Evolutionary conservation across 92 coral and sea anemone species (phyloP).

Genomic region (Virgularia gustaviana): DNA sequence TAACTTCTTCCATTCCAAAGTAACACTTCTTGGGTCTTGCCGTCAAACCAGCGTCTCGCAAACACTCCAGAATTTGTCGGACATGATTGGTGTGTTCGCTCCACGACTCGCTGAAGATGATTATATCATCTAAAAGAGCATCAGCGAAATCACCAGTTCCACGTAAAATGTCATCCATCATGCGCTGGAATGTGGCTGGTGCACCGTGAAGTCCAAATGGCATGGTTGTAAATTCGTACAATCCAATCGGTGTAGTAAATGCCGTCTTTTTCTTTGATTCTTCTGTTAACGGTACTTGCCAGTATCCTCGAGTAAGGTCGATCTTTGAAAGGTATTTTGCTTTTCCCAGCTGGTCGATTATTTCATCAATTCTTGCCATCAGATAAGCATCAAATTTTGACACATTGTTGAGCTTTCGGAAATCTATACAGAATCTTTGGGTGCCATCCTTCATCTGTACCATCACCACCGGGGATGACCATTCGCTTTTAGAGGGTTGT

Average conservation of each 20-base stretch:
- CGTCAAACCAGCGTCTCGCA: conserved; percentile 33
- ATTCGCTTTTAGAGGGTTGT: conserved; percentile 31
- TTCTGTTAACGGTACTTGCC: background rate
- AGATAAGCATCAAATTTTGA: conserved; percentile 43
- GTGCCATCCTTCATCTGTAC: conserved; percentile 46
- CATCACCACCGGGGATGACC: conserved; percentile 36
- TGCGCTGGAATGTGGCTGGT: background rate
- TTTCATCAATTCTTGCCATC: conserved; percentile 27
- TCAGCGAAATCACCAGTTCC: conserved; percentile 6
- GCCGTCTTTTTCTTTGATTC: background rate
- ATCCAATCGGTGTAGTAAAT: background rate
- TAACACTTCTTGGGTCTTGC: conserved; percentile 41
- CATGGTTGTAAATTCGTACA: background rate
- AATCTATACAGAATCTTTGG: conserved; percentile 43
- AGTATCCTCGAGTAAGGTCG: background rate
- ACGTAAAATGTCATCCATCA: background rate
- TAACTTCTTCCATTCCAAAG: conserved; percentile 22
- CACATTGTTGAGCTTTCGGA: conserved; percentile 30
- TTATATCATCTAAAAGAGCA: conserved; percentile 44
- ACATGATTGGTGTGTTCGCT: conserved; percentile 32
- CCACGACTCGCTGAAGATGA: conserved; percentile 26
- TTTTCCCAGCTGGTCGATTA: conserved; percentile 5
- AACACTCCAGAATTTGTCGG: conserved; percentile 17
- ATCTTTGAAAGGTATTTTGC: conserved; percentile 7
- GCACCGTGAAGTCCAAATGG: conserved; percentile 1